Percentiles rank a stretch among this genome's conserved stretches.
Evolutionary conservation across 2,113 vertebrate species (phyloP).

Genomic region (Myotis davidii): DNA sequence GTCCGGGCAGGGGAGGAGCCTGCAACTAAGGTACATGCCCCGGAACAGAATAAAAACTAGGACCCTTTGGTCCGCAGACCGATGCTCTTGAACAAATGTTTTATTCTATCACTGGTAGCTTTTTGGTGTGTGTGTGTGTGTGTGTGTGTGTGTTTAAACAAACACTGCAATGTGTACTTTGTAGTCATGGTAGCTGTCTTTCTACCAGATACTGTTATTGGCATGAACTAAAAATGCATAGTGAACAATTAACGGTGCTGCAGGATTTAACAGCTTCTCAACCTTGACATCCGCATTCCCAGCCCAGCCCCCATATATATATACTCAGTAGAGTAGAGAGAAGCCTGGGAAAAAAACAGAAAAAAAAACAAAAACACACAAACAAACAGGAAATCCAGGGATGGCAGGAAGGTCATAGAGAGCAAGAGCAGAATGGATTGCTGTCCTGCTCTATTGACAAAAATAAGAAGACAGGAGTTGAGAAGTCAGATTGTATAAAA

Average conservation of each 20-base stretch:
- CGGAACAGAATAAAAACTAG: no score
- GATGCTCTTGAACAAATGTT: not conserved
- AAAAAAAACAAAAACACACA: not conserved
- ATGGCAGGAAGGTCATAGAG: not conserved
- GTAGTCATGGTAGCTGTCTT: not conserved
- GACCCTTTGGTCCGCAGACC: no score
- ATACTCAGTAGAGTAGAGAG: not conserved
- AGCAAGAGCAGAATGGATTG: not conserved
- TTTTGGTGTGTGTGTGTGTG: not conserved
- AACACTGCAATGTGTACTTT: not conserved
- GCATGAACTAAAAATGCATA: not conserved
- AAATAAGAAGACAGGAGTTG: slow-evolving; percentile 44
- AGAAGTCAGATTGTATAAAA: slow-evolving; percentile 44
- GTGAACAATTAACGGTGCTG: not conserved
- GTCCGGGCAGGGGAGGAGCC: no score
- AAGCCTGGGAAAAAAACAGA: not conserved
- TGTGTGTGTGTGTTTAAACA: not conserved
- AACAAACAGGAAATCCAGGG: not conserved
- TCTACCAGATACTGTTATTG: not conserved
- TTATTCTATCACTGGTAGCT: not conserved
- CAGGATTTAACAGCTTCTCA: not conserved
- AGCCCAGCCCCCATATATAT: not conserved
- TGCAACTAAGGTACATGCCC: no score
- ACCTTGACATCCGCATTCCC: not conserved
- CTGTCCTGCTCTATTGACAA: slow-evolving; percentile 12